phyloP scores from a whole-genome alignment of 2,113 vertebrate species.

The Limanda limanda region DNA sequence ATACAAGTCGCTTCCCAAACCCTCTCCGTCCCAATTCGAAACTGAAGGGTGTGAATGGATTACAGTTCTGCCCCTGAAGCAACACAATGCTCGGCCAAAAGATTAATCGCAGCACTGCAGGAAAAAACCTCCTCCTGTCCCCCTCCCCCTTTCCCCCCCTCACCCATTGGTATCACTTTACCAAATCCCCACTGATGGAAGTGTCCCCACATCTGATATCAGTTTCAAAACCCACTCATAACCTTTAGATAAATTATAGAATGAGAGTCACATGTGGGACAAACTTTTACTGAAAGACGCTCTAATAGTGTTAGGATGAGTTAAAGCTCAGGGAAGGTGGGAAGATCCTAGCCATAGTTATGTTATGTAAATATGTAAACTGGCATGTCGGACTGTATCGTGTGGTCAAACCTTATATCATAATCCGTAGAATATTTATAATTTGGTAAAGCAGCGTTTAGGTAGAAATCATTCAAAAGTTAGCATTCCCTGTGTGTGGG shows the following conservation, averaged over 20 bases:
- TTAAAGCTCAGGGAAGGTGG: too few species aligned
- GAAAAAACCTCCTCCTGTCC: slow-evolving; percentile 29
- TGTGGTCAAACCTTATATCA: neutral
- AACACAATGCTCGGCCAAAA: slow-evolving; percentile 25
- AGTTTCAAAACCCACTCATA: slow-evolving; percentile 39
- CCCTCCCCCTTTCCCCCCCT: neutral
- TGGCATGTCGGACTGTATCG: neutral
- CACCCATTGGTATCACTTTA: slow-evolving; percentile 42
- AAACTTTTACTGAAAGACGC: neutral
- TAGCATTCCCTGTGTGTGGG: neutral
- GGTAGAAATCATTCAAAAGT: slow-evolving; percentile 9
- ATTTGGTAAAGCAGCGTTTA: neutral
- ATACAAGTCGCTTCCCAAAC: slow-evolving; percentile 25
- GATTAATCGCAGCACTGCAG: slow-evolving; percentile 44
- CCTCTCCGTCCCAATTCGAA: slow-evolving; percentile 22
- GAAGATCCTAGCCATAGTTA: too few species aligned
- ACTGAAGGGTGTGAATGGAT: slow-evolving; percentile 24
- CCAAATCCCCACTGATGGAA: slow-evolving; percentile 10
- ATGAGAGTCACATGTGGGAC: slow-evolving; percentile 5
- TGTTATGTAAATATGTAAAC: too few species aligned
- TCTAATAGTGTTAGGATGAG: neutral
- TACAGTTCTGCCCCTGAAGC: slow-evolving; percentile 6
- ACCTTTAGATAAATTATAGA: slow-evolving; percentile 17
- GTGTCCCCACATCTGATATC: slow-evolving; percentile 31
- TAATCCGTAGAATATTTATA: neutral